Conservation (phyloP, 2,113 vertebrate species). For the Forbesichthys papilliferus region DNA sequence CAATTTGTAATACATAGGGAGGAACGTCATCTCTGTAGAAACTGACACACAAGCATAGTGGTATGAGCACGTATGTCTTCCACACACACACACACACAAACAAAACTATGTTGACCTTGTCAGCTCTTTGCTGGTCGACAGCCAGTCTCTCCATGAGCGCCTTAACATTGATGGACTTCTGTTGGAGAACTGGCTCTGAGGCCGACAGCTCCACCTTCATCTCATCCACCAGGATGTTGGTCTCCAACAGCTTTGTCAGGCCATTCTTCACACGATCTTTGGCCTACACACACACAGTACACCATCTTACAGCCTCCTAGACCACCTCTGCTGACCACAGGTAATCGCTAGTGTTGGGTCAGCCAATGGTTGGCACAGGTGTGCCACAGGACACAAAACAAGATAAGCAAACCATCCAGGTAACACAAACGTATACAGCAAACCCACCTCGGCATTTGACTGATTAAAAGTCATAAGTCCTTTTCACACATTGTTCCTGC, state of each 20-base stretch:
- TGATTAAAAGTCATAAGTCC: no score
- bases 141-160: slow-evolving; percentile 82
- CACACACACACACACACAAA: background rate
- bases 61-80: background rate
- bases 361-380: no score
- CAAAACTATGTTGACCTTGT: slow-evolving; percentile 69
- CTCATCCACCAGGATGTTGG: slow-evolving; percentile 81
- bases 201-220: slow-evolving; percentile 86
- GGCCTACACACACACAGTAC: slow-evolving; percentile 68
- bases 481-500: no score
- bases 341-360: no score
- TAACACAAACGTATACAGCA: no score
- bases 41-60: background rate
- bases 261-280: slow-evolving; percentile 84
- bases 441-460: no score
- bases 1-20: no score
- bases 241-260: slow-evolving; percentile 83
- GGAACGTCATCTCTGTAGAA: background rate
- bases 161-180: slow-evolving; percentile 82
- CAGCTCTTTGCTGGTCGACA: slow-evolving; percentile 82
- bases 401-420: no score
- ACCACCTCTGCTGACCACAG: slow-evolving; percentile 1
- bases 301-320: slow-evolving; percentile 2
- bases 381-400: no score
- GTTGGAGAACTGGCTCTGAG: slow-evolving; percentile 81